Evolutionary conservation across 2,113 vertebrate species (phyloP), one percentile per base, ranked within the genome.

Genomic region (Sterna hirundo): DNA sequence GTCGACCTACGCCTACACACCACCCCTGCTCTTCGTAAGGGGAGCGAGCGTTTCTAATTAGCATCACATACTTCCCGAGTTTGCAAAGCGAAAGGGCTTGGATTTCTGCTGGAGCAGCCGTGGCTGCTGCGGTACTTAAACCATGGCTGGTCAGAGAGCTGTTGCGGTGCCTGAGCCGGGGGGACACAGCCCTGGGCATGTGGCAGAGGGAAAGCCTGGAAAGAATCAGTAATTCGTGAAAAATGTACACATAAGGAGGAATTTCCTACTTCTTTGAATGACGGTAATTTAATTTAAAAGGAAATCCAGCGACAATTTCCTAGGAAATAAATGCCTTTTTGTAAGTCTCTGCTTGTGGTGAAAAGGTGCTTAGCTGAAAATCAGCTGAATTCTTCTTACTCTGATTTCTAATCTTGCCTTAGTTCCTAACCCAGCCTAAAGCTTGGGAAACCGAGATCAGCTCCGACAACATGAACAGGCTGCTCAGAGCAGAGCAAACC

Each of bases 281-380:
- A 15, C 1, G 72, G 51, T 81, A 93, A 96, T 93, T 95, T 66
- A 88, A 96, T 97, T 95, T 94, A 81, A 79, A 91, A 86, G 81
- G 82, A 96, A 97, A 93, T 90, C 87, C 82, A 95, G 51, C 3
- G 34, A 77, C 79, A 93, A 62, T 65, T 91, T 94, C 81, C 60
- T 71, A 85, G 88, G 75, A 93, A 93, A 91, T 95, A 88, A 90
- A 80, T 83, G 66, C 42, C 47, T 77, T 95, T 91, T 83, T 91
- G 71, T 81, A 96, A 95, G 85, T 79, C 74, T 57, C 66, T 54
- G 21, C 58, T 72, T 77, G 66, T 17, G 62, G 78, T 87, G 78
- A 75, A 86, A 97, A 89, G 77, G 62, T 74, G 47, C 78, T 94
- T 94, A 93, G 85, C 38, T 91, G 82, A 94, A 93, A 91, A 85